phyloP scores from a whole-genome alignment of 2,888 invertebrate genomes.

The Athalia cordata region DNA sequence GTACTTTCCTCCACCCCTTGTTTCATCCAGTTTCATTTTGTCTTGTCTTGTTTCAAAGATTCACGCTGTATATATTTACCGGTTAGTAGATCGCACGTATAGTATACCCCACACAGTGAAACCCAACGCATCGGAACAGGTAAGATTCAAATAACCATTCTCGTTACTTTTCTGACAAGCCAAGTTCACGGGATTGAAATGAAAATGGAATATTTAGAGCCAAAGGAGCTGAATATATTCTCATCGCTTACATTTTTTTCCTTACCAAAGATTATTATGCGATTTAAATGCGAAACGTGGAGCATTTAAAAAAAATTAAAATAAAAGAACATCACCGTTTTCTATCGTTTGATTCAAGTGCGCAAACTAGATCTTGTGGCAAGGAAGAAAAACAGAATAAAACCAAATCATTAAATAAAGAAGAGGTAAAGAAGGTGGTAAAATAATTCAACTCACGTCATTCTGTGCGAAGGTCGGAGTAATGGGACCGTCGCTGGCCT shows the following conservation, averaged over 20 bases:
- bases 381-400: conserved; percentile 37
- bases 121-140: too few relatives aligned
- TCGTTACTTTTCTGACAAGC: conserved; percentile 12
- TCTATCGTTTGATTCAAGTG: conserved; percentile 23
- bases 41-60: conserved; percentile 30
- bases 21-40: conserved; percentile 22
- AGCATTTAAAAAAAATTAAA: too few relatives aligned
- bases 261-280: too few relatives aligned
- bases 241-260: too few relatives aligned
- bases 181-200: background rate
- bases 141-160: conserved; percentile 22
- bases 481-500: conserved; percentile 81
- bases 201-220: background rate
- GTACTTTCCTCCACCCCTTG: background rate
- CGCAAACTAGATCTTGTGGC: conserved; percentile 45
- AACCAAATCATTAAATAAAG: conserved; percentile 12
- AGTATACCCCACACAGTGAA: too few relatives aligned
- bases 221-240: too few relatives aligned
- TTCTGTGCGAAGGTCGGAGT: conserved; percentile 78
- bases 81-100: too few relatives aligned
- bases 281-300: too few relatives aligned
- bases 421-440: conserved; percentile 1
- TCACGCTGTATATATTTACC: background rate
- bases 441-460: conserved; percentile 75
- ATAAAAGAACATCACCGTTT: background rate